These are phyloP conservation scores for Rallus crepitans DNA, from an alignment of 2,797 vertebrate species.

Conservation along the genomic window DNA sequence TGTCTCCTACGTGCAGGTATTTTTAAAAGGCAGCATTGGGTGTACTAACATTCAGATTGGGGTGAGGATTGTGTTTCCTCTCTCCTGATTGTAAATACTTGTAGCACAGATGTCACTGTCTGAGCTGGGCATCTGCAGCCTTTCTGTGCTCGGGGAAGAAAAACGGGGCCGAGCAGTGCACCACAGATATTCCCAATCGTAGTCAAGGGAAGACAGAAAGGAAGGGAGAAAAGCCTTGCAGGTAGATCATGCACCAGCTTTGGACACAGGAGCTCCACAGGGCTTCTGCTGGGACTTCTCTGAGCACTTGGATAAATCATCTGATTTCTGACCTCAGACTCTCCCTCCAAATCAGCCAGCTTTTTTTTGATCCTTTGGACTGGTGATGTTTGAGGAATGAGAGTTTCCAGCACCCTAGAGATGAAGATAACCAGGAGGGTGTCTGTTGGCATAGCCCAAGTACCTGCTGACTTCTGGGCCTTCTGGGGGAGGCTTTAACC, in stretches of 20 bases:
- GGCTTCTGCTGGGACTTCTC: neutral
- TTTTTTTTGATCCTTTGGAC: neutral
- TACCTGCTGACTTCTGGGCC: neutral
- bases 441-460: neutral
- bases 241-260: neutral
- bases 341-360: neutral
- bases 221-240: neutral
- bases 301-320: neutral
- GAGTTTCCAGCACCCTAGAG: neutral
- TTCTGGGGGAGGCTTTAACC: neutral
- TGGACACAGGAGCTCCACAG: neutral
- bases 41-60: neutral
- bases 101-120: neutral
- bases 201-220: neutral
- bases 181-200: neutral
- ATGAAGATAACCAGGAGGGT: neutral
- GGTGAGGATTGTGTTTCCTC: neutral
- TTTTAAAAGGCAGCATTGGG: neutral
- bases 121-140: neutral
- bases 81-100: neutral
- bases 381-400: neutral
- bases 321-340: neutral
- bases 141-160: neutral
- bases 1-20: neutral
- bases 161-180: neutral